Base-by-base conservation (phyloP, 64 coral and sea anemone species). In the Porites lutea region DNA sequence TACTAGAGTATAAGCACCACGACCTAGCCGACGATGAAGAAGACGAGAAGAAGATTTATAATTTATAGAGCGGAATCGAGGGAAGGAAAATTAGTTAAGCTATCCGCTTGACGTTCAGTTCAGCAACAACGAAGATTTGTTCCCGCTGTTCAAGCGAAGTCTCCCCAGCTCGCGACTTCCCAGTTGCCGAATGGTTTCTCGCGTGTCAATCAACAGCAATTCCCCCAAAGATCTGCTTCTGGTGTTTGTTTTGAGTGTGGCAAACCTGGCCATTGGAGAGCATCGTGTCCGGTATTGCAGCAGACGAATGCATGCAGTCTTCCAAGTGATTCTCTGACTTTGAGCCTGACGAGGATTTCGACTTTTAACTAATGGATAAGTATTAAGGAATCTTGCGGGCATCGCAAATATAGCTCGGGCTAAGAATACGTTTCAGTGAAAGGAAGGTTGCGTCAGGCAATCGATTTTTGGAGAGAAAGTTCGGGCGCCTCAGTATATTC, bases 401-500 rank as follows among this genome's bases (percentile, higher is more conserved):
- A 80, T 10, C 22, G n/a, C 54, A 43, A 37, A 80, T 80, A 61
- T 80, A 60, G 90, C 48, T 79, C 80, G 22, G 57, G 48, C 14
- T 5, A 48, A 52, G 63, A 48, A 18, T 22, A 14, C 44, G 37
- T 14, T 8, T 86, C 80, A 9, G 87, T 95, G 12, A 90, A 57
- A 86, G 92, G 79, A n/a, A 22, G 64, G 14, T 50, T 93, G 65
- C 15, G 43, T 44, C 50, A 20, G 54, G 13, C 70, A 52, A 14
- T 95, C 9, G 19, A 72, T 22, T 21, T 65, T 13, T 95, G 83
- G 94, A 63, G 81, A 4, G 45, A 82, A 52, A 86, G n/a, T 79
- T 79, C n/a, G 75, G 16, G 72, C 80, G 16, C 80, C 72, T 71
- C 69, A 78, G 15, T 90, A 86, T 77, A 95, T 95, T 6, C 14